Conservation (phyloP, 2,113 vertebrate species). For the Oophaga pumilio region DNA sequence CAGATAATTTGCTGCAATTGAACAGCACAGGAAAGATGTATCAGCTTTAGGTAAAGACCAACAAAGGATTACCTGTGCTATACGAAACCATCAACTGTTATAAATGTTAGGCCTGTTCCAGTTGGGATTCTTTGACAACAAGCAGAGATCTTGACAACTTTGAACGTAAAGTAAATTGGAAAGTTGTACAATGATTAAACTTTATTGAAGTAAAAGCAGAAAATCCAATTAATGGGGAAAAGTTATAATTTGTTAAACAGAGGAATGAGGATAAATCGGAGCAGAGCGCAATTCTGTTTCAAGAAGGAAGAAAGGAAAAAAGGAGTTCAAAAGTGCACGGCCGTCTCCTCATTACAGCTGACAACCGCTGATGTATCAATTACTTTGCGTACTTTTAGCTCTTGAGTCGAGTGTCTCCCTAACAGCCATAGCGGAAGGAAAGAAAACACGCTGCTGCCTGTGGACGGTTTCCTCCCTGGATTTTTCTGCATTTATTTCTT, state of each 20-base stretch:
- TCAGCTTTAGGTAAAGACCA: no score
- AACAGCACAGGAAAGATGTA: not conserved
- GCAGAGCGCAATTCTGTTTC: not conserved
- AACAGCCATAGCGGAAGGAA: constrained; percentile 17
- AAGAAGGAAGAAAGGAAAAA: constrained; percentile 43
- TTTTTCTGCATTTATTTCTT: not conserved
- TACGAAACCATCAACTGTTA: not conserved
- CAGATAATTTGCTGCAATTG: not conserved
- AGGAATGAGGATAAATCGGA: not conserved
- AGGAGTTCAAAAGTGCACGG: constrained; percentile 46
- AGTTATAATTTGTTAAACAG: not conserved
- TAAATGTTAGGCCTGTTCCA: not conserved
- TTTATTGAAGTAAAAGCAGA: not conserved
- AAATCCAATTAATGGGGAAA: not conserved
- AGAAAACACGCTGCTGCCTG: not conserved
- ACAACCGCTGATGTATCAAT: constrained; percentile 32
- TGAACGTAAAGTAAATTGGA: not conserved
- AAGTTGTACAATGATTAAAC: not conserved
- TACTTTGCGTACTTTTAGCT: constrained; percentile 33
- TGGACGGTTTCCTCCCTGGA: not conserved
- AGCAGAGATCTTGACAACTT: not conserved
- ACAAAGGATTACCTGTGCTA: no score
- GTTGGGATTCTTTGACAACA: not conserved
- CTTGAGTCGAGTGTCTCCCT: constrained; percentile 32
- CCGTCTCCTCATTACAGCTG: constrained; percentile 34